phyloP scores from a whole-genome alignment of 2,797 vertebrate genomes.

The Octomys mimax region DNA sequence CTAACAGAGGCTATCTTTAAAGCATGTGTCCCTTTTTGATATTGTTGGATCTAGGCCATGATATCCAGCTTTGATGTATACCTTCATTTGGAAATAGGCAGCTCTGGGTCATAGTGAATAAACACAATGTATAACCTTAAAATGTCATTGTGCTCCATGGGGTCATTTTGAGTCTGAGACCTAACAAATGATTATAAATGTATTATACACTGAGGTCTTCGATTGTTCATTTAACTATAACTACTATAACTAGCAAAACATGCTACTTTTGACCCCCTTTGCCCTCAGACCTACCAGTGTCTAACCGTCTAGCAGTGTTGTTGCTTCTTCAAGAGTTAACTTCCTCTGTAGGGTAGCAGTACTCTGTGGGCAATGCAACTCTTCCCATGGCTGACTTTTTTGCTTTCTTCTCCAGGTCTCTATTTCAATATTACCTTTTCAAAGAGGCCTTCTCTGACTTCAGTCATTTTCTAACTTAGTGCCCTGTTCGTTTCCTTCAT shows the following conservation, averaged over 20 bases:
- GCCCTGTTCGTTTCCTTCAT: not conserved
- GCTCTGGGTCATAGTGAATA: not conserved
- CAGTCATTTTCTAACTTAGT: slow-evolving; percentile 3
- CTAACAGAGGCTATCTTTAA: no score
- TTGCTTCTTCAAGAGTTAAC: not conserved
- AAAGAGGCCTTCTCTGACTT: not conserved
- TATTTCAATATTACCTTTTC: not conserved
- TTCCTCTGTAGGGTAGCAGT: not conserved
- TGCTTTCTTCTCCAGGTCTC: not conserved
- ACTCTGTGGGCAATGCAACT: not conserved
- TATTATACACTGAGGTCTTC: not conserved
- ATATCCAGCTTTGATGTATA: not conserved
- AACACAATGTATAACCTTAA: not conserved
- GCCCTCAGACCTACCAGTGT: not conserved
- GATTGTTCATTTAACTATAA: not conserved
- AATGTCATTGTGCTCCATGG: not conserved
- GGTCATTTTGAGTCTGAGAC: not conserved
- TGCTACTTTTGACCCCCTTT: not conserved
- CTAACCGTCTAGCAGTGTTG: not conserved
- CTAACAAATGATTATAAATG: not conserved
- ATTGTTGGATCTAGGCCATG: no score
- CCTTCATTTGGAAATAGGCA: not conserved
- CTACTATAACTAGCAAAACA: not conserved
- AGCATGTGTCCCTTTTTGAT: no score
- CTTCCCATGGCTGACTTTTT: not conserved